Evolutionary conservation across 2,797 vertebrate species (phyloP).

Genomic region (Myoxocephalus aenaeus): DNA sequence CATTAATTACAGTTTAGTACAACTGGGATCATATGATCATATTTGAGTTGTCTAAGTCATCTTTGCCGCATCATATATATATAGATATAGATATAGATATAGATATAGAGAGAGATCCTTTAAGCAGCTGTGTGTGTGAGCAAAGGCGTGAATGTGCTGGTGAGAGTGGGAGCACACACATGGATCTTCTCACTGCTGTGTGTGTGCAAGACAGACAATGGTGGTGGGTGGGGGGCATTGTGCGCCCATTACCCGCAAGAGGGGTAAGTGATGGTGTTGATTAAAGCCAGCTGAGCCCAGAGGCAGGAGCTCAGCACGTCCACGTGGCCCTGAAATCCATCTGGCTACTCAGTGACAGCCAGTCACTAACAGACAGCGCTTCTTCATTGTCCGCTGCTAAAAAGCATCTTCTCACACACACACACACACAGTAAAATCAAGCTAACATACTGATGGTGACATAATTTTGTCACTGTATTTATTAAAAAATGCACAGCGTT

Average conservation of each 20-base stretch:
- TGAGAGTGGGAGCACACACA: neutral
- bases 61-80: too few species aligned
- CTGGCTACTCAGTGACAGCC: conserved; percentile 44
- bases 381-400: conserved; percentile 32
- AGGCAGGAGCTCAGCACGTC: conserved; percentile 42
- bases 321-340: conserved; percentile 69
- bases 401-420: conserved; percentile 7
- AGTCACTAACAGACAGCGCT: conserved; percentile 1
- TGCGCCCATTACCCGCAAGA: conserved; percentile 62
- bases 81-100: too few species aligned
- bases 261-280: conserved; percentile 71
- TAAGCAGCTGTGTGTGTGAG: neutral
- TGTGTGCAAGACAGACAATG: neutral
- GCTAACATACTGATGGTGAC: conserved; percentile 6
- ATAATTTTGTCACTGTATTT: too few species aligned
- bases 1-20: neutral
- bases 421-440: conserved; percentile 32
- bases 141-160: neutral
- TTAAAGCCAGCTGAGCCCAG: conserved; percentile 80
- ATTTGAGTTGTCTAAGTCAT: neutral
- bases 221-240: conserved; percentile 57
- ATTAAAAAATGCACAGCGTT: conserved; percentile 20
- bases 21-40: neutral
- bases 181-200: conserved; percentile 16
- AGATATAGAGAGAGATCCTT: neutral